Conservation (phyloP, 2,888 invertebrate species). For the Cremastobaeus sp. region DNA sequence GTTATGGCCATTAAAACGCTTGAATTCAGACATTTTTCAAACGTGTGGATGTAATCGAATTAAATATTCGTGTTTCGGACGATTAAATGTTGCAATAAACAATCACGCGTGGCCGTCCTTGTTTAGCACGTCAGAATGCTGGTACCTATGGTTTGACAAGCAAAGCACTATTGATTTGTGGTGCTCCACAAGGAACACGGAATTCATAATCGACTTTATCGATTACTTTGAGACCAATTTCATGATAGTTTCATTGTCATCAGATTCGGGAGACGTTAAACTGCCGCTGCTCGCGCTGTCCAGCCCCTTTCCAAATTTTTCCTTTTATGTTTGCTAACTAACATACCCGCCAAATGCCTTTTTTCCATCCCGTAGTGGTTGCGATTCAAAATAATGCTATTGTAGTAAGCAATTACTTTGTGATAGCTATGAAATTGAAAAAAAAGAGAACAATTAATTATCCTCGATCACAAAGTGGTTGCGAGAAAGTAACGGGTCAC, state of each 20-base stretch:
- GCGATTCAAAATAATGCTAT: slow-evolving; percentile 54
- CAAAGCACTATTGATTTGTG: slow-evolving; percentile 37
- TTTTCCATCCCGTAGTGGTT: slow-evolving; percentile 46
- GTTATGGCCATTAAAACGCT: too few species aligned
- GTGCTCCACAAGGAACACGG: slow-evolving; percentile 37
- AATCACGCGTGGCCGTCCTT: too few species aligned
- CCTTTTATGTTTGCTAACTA: slow-evolving; percentile 62
- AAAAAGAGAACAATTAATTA: too few species aligned
- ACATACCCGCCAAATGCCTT: slow-evolving; percentile 50
- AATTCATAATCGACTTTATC: slow-evolving; percentile 42
- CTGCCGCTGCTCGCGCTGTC: slow-evolving; percentile 79
- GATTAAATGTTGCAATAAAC: too few species aligned
- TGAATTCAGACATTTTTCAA: too few species aligned
- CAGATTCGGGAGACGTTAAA: slow-evolving; percentile 77
- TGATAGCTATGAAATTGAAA: too few species aligned
- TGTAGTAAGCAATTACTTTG: slow-evolving; percentile 29
- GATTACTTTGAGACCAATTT: slow-evolving; percentile 47
- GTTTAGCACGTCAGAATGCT: slow-evolving; percentile 43
- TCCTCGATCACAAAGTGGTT: slow-evolving; percentile 40
- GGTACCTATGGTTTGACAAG: slow-evolving; percentile 44
- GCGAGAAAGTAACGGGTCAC: slow-evolving; percentile 46
- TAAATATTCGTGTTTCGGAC: too few species aligned
- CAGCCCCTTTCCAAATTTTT: slow-evolving; percentile 67
- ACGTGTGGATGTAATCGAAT: too few species aligned
- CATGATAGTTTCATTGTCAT: slow-evolving; percentile 54